Conservation (phyloP, 2,797 vertebrate species). For the Sandelia bainsii region DNA sequence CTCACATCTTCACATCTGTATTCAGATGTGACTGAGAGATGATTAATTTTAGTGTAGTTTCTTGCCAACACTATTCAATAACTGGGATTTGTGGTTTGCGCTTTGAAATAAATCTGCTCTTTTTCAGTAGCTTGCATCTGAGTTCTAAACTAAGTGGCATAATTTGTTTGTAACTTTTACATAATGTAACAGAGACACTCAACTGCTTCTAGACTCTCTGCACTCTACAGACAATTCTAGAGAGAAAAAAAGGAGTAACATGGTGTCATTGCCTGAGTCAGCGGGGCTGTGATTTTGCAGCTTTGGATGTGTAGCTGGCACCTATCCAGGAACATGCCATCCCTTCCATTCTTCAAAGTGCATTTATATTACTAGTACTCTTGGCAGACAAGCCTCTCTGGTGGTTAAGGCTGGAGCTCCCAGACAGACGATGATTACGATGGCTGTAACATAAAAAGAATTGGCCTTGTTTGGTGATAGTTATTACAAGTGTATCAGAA, state of each 20-base stretch:
- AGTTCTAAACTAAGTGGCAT: constrained; percentile 55
- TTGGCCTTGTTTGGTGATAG: constrained; percentile 83
- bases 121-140: constrained; percentile 47
- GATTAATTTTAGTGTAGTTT: constrained; percentile 67
- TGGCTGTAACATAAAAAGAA: constrained; percentile 83
- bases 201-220: constrained; percentile 1
- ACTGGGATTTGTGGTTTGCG: constrained; percentile 36
- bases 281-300: constrained; percentile 80
- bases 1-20: constrained; percentile 69
- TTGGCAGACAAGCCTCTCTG: constrained; percentile 80
- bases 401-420: constrained; percentile 77
- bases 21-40: constrained; percentile 63
- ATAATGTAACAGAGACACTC: constrained; percentile 62
- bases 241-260: constrained; percentile 59
- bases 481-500: constrained; percentile 83
- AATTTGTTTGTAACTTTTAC: constrained; percentile 62
- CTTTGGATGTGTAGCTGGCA: constrained; percentile 81
- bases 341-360: constrained; percentile 84
- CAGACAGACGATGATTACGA: constrained; percentile 84
- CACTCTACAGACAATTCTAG: constrained; percentile 46
- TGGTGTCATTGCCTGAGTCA: constrained; percentile 79
- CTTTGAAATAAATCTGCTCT: constrained; percentile 36
- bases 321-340: constrained; percentile 78
- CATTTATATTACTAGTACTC: constrained; percentile 82
- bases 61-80: constrained; percentile 38